Base-by-base conservation (phyloP, 2,888 invertebrate genomes). In the Pterostichus madidus region DNA sequence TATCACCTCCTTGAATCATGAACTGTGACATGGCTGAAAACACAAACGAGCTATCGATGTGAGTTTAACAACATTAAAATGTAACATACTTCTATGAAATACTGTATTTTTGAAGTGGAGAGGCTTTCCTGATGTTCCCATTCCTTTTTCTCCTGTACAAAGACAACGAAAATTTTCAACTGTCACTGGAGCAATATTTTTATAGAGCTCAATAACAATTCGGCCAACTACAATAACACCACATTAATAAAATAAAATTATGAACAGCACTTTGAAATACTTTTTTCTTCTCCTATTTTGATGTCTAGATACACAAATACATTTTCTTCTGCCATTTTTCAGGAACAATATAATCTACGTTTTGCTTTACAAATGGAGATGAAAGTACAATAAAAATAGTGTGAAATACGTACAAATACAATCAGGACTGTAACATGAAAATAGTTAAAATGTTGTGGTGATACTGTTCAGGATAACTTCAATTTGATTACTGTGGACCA, bases 161-260 rank as follows among this genome's bases (percentile, higher is more conserved):
- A 99, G 90, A 0, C 95, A 94, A 85, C 97, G 92, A 89, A 98
- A 98, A 90, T 99, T 98, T 90, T 98, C 98, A 64, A 94, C 96
- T 3, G 98, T 96, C 88, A 93, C 94, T 31, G 98, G 98, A 84
- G 96, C 96, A 78, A 94, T 90, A 91, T 98, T 94, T 87, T 93
- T 94, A 89, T 94, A 95, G 82, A 99, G 91, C 90, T 98, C 96
- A 88, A 98, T 95, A 15, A 98, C 92, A 82, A 98, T 92, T 85
- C 97, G 92, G 5, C 97, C 97, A 87, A 94, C 96, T 95, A 89
- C 84, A 91, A 91, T 85, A 77, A 84, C 59, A 53, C 80, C 59
- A 46, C 17, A 77, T 39, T 64, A 76, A 64, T 46, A 71, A 13
- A n/a, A 76, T 24, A 81, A 32, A n/a, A 35, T 32, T n/a, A 13